Conservation (phyloP, 2,113 vertebrate genomes). For the Paratilapia polleni region DNA sequence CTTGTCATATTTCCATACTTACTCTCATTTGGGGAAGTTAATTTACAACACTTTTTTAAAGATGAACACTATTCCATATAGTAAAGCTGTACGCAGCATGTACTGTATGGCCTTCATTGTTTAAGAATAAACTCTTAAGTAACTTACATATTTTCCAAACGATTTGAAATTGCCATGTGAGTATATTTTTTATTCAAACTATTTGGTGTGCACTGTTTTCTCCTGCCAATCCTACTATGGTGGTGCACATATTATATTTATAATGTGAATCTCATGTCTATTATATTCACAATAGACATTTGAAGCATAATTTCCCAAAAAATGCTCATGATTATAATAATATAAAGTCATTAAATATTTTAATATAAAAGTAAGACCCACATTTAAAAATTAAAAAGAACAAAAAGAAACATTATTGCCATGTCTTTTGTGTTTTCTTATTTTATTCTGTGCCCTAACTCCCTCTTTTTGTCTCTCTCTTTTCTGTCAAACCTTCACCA, state of each 20-base stretch:
- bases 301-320: background rate
- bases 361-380: background rate
- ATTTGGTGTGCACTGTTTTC: background rate
- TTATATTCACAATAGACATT: background rate
- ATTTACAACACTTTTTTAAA: too few species aligned
- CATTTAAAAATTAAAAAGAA: too few species aligned
- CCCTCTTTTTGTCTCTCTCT: constrained; percentile 18
- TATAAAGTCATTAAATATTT: background rate
- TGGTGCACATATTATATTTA: background rate
- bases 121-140: background rate
- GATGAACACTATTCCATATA: too few species aligned
- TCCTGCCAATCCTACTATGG: background rate
- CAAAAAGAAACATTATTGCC: too few species aligned
- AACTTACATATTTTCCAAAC: accelerated
- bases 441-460: background rate
- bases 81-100: too few species aligned
- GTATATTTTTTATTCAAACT: background rate
- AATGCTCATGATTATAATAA: background rate
- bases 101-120: background rate
- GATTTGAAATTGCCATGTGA: background rate
- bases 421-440: background rate
- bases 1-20: background rate
- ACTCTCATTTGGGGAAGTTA: background rate
- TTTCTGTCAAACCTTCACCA: constrained; percentile 31
- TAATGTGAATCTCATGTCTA: background rate